phyloP scores from a whole-genome alignment of 1,140 invertebrate species.

The Rhagoletis pomonella region DNA sequence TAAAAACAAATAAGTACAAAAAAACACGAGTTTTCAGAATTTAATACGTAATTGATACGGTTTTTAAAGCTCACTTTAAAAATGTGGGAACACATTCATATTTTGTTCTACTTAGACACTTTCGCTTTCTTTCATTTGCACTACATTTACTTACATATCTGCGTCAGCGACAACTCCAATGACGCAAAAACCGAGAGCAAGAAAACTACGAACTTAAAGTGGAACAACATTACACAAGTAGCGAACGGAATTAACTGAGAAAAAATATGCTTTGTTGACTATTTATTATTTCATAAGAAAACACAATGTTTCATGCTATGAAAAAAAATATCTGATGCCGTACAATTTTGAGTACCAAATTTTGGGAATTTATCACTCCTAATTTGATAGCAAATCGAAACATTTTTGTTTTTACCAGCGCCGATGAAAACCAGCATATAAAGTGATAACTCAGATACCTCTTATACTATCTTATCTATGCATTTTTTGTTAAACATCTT shows the following conservation, averaged over 20 bases:
- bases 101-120: background rate
- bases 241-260: background rate
- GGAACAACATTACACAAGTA: slow-evolving; percentile 24
- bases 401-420: background rate
- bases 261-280: background rate
- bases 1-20: no score
- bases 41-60: no score
- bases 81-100: no score
- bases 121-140: background rate
- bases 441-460: background rate
- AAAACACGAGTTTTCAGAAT: no score
- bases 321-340: no score
- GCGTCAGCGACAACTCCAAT: background rate
- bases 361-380: background rate
- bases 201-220: background rate
- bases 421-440: background rate
- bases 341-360: slow-evolving; percentile 7
- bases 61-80: no score
- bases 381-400: background rate
- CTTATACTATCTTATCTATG: background rate
- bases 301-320: background rate
- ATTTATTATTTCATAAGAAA: slow-evolving; percentile 12
- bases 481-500: slow-evolving; percentile 6
- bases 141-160: background rate
- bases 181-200: background rate